Percentiles rank a stretch among this genome's conserved stretches.
These are phyloP conservation scores for Eriosoma lanigerum DNA, from an alignment of 1,140 invertebrate genomes.

Conservation along the genomic window DNA sequence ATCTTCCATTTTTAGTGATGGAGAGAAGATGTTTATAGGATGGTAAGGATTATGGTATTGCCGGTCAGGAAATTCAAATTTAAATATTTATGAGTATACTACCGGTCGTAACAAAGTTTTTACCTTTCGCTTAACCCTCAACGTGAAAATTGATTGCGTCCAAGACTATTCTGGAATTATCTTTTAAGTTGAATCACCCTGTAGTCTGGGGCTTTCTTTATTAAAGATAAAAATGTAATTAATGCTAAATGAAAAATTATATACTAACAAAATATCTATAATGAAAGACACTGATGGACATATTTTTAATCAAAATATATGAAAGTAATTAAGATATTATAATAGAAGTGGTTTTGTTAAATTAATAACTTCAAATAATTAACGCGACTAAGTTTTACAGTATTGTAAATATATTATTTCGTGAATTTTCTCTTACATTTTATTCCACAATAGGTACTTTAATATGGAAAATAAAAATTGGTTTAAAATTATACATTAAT, in stretches of 20 bases:
- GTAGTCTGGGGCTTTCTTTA: neutral
- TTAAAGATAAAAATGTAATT: neutral
- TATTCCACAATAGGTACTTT: neutral
- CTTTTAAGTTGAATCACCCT: slow-evolving; percentile 6
- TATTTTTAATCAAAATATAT: neutral
- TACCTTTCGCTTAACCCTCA: slow-evolving; percentile 15
- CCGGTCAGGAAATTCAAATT: slow-evolving; percentile 50
- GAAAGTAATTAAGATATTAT: neutral
- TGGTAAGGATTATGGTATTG: slow-evolving; percentile 44
- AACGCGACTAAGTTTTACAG: neutral
- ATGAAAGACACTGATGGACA: neutral
- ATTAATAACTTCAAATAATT: neutral
- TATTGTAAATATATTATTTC: neutral
- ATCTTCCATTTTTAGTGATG: too few relatives aligned
- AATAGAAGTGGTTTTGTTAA: neutral
- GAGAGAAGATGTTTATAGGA: neutral
- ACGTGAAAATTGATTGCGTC: slow-evolving; percentile 19
- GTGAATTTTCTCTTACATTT: neutral
- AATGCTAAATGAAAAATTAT: neutral
- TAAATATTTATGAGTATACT: slow-evolving; percentile 50
- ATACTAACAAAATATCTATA: neutral
- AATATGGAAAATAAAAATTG: too few relatives aligned
- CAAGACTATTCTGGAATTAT: neutral
- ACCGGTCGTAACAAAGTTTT: slow-evolving; percentile 3
- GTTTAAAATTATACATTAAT: slow-evolving; percentile 21